Evolutionary conservation across 2,888 invertebrate genomes (phyloP), one percentile per base, ranked within the genome.

Genomic region (Lithophane socia): DNA sequence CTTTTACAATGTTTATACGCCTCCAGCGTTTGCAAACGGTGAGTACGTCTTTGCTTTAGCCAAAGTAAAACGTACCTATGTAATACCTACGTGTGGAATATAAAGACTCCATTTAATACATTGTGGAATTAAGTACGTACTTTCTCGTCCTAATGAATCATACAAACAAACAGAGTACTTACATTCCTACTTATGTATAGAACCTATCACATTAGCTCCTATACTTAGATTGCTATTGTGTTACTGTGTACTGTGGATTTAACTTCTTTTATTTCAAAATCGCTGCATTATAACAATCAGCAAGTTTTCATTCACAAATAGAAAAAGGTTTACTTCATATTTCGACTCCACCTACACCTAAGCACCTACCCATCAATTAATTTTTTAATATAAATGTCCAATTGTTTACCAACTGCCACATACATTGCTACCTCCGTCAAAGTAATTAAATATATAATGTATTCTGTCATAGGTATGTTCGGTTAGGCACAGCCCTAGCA

Each of bases 1-100:
- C 75, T 74, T 80, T 77, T 69, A 85, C 77, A 83, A 69, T 85
- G 82, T 85, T 85, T 77, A 82, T 68, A 49, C 81, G 77, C 82
- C 77, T 64, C n/a, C 68, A 82, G 83, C 82, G 77, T 85, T 61
- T 60, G 70, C 24, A 61, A 85, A 83, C 64, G n/a, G 54, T 24
- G 49, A 64, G 24, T 54, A 60, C 52, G 73, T 67, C 66, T 79
- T 65, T 68, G 37, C 12, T 65, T 69, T 21, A 29, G 52, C 47
- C 24, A 18, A 54, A 58, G 56, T 69, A 37, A 67, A 71, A 13
- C 42, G 44, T 49, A 49, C 42, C 47, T 64, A 9, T 61, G 61
- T 65, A 29, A 68, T 56, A n/a, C n/a, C n/a, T n/a, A 60, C 54
- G 21, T 54, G 29, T 76, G 7, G 74, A n/a, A 44, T 67, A 12